Percentiles rank a stretch among this genome's conserved stretches.
Evolutionary conservation across 2,888 invertebrate species (phyloP).

Genomic region (Globia sparganii): DNA sequence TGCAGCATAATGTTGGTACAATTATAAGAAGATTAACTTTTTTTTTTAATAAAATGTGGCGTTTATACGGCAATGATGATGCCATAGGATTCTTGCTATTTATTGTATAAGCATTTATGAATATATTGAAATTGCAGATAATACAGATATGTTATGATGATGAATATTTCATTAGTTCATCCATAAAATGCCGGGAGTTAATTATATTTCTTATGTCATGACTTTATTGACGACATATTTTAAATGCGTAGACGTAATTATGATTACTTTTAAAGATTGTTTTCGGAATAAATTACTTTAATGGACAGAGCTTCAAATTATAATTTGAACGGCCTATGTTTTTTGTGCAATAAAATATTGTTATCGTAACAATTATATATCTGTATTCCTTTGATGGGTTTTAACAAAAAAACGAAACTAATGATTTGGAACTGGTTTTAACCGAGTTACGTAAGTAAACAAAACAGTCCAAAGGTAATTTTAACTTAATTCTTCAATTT

Average conservation of each 20-base stretch:
- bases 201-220: constrained; percentile 8
- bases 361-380: constrained; percentile 55
- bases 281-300: constrained; percentile 28
- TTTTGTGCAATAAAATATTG: constrained; percentile 49
- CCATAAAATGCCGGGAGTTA: constrained; percentile 17
- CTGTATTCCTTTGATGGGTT: constrained; percentile 42
- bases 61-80: constrained; percentile 50
- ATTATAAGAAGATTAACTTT: constrained; percentile 27
- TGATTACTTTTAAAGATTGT: constrained; percentile 8
- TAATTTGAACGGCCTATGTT: constrained; percentile 37
- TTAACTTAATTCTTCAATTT: constrained; percentile 7
- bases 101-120: constrained; percentile 53
- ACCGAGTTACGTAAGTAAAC: neutral
- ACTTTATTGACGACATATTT: constrained; percentile 37
- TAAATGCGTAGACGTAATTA: constrained; percentile 30
- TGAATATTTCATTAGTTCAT: constrained; percentile 51
- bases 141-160: constrained; percentile 38
- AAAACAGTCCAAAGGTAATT: constrained; percentile 1
- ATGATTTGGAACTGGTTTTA: constrained; percentile 49
- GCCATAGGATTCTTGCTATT: constrained; percentile 58
- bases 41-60: constrained; percentile 36
- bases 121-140: constrained; percentile 47
- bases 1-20: constrained; percentile 13
- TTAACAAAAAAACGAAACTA: constrained; percentile 40
- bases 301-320: constrained; percentile 36